Base-by-base conservation (phyloP, 2,797 vertebrate species). In the Gymnothorax javanicus region DNA sequence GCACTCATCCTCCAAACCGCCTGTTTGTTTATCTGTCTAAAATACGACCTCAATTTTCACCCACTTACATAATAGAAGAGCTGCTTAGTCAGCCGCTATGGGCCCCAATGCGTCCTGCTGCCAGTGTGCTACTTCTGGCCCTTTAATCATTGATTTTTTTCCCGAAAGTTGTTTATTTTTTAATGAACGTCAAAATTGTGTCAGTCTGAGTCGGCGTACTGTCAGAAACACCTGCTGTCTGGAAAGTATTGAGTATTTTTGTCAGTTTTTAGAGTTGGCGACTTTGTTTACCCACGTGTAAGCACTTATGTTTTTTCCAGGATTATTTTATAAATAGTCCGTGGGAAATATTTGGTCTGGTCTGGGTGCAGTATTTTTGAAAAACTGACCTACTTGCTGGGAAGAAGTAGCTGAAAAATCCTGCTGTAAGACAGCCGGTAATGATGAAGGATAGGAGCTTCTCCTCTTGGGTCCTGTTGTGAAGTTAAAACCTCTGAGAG, bases 11-110 rank as follows among this genome's bases (percentile, higher is more conserved):
- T 33, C 58, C 75, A 15, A 52, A 71, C 25, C 23, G 71, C 50
- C 81, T 79, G 52, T 73, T 85, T 86, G 71, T 82, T 87, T 62
- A 33, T 27, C 25, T 17, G 20, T n/a, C 75, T 6, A 33, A 43
- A n/a, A 83, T 59, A 57, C 25, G 17, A 15, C 69, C 62, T n/a
- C 3, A 23, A 23, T 67, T 67, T 67, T n/a, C 62, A 67, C 62
- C 62, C 23, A 7, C 62, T 67, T 67, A n/a, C 23, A 12, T n/a
- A 67, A 67, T 12, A 6, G 8, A 20, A n/a, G 20, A 67, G 62
- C 20, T n/a, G 62, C 1, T 5, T 0, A 23, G 23, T 67, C 62
- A 7, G 62, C 20, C 5, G 62, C 62, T 23, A 20, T 23, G 62
- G 62, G 62, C 62, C 62, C 33, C 23, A 12, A 67, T 23, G n/a